Conservation (phyloP, 1,140 invertebrate species). For the Ctenoplectra terminalis region DNA sequence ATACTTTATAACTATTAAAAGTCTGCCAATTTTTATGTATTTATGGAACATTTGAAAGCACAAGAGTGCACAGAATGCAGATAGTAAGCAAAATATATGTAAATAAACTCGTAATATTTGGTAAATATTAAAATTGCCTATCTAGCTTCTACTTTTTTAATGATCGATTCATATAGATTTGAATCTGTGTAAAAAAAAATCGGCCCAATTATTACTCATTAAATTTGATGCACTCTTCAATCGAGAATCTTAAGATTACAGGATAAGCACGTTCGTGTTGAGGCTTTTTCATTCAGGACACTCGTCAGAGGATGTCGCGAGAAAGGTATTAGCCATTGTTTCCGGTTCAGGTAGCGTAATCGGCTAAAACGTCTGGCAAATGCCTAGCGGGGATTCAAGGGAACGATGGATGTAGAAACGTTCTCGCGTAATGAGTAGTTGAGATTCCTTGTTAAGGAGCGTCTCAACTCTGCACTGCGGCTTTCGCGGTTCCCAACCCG, state of each 20-base stretch:
- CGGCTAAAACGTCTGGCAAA: slow-evolving; percentile 56
- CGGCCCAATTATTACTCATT: too few species aligned
- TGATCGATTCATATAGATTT: too few species aligned
- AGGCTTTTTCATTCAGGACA: background rate
- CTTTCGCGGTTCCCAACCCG: slow-evolving; percentile 70
- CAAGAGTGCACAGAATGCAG: too few species aligned
- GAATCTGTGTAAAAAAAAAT: too few species aligned
- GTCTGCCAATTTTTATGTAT: too few species aligned
- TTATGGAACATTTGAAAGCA: too few species aligned
- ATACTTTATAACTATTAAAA: too few species aligned
- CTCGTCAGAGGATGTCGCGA: background rate
- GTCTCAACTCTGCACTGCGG: slow-evolving; percentile 67
- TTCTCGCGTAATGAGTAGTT: slow-evolving; percentile 71
- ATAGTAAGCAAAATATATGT: too few species aligned
- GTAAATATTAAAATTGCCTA: too few species aligned
- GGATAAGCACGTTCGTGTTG: too few species aligned
- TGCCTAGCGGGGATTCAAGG: slow-evolving; percentile 39
- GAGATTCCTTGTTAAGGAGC: slow-evolving; percentile 71
- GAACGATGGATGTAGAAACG: slow-evolving; percentile 60
- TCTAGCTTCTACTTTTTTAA: too few species aligned
- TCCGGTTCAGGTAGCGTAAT: slow-evolving; percentile 25
- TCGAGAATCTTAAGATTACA: background rate
- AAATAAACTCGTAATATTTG: too few species aligned
- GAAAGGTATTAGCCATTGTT: slow-evolving; percentile 50
- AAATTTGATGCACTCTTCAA: background rate